Evolutionary conservation across 2,888 invertebrate species (phyloP).

Genomic region (Branchipolynoe longqiensis): DNA sequence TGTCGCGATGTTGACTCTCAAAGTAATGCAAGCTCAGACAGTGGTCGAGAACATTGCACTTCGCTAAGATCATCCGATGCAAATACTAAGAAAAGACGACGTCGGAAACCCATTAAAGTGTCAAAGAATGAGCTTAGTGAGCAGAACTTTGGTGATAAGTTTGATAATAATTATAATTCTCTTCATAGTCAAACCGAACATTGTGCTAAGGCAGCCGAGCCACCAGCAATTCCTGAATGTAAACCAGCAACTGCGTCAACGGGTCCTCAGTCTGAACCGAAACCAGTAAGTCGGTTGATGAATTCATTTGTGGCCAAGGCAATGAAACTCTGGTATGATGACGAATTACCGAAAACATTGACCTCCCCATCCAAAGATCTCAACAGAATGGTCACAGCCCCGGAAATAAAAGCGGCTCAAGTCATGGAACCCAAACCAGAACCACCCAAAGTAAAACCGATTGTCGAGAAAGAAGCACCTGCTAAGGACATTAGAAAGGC

Average conservation of each 20-base stretch:
- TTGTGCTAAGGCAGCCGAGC: background rate
- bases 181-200: background rate
- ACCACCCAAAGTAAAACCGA: too few relatives aligned
- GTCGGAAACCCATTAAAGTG: slow-evolving; percentile 17
- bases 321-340: slow-evolving; percentile 58
- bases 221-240: background rate
- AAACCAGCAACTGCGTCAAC: background rate
- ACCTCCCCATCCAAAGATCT: slow-evolving; percentile 33
- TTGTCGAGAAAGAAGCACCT: background rate
- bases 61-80: background rate
- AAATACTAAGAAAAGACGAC: slow-evolving; percentile 3
- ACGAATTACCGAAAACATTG: slow-evolving; percentile 37
- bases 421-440: background rate
- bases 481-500: background rate
- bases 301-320: slow-evolving; percentile 56
- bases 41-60: background rate
- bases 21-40: slow-evolving; percentile 16
- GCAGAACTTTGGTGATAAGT: background rate
- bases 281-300: slow-evolving; percentile 11
- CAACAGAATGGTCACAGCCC: background rate
- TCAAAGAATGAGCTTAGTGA: background rate
- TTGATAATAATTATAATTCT: slow-evolving; percentile 21
- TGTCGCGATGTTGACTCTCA: background rate
- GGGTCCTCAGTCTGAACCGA: background rate
- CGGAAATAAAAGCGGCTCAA: too few relatives aligned